phyloP scores from a whole-genome alignment of 2,888 invertebrate genomes.

The Plagodis pulveraria region DNA sequence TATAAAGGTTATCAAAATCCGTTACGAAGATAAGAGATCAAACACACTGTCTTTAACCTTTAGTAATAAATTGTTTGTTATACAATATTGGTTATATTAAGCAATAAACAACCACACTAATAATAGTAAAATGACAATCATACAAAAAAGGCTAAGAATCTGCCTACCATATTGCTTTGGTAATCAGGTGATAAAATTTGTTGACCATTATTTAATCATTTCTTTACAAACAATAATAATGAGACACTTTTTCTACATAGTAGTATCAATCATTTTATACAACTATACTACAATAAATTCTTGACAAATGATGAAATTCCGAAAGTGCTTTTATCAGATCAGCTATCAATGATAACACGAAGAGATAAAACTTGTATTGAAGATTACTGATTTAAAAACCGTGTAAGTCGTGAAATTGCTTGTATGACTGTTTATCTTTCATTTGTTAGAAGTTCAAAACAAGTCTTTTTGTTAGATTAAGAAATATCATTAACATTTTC shows the following conservation, averaged over 20 bases:
- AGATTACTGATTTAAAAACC: slow-evolving; percentile 3
- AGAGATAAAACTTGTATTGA: slow-evolving; percentile 6
- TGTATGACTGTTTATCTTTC: too few species aligned
- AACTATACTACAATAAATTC: background rate
- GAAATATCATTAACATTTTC: too few species aligned
- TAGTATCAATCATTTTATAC: background rate
- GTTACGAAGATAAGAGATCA: too few species aligned
- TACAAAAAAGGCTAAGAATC: background rate
- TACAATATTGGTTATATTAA: too few species aligned
- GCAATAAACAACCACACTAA: too few species aligned
- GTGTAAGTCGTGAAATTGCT: too few species aligned
- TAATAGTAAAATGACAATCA: too few species aligned
- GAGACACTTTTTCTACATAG: slow-evolving; percentile 4
- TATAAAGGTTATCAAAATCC: too few species aligned
- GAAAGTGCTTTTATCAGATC: slow-evolving; percentile 4
- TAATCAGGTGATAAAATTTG: slow-evolving; percentile 55
- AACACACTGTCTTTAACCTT: too few species aligned
- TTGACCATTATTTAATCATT: slow-evolving; percentile 33
- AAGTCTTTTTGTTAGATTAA: too few species aligned
- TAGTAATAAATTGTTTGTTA: too few species aligned
- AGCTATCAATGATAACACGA: slow-evolving; percentile 15
- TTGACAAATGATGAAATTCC: slow-evolving; percentile 11
- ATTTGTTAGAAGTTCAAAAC: too few species aligned
- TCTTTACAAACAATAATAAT: slow-evolving; percentile 10
- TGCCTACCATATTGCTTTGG: slow-evolving; percentile 59